Evolutionary conservation across 2,113 vertebrate species (phyloP).

Genomic region (Danionella cerebrum): DNA sequence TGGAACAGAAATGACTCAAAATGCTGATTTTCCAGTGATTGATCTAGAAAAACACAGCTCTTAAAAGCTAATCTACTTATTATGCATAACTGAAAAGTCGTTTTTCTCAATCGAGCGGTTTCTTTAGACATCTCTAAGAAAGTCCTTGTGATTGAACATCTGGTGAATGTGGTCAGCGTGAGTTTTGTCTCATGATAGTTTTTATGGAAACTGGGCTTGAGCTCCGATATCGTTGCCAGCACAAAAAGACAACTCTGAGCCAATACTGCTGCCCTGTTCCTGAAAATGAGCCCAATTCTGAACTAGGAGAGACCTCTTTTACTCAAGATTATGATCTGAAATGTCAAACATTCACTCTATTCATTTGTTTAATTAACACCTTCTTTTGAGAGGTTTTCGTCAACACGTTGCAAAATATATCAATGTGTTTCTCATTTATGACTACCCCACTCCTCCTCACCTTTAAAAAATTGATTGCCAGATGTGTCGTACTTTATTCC

Average conservation of each 20-base stretch:
- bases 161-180: conserved; percentile 3
- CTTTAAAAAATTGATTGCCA: neutral
- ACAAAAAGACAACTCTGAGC: conserved; percentile 9
- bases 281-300: conserved; percentile 5
- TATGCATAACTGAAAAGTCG: neutral
- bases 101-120: neutral
- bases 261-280: conserved; percentile 29
- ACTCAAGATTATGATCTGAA: no score
- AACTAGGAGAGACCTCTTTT: conserved; percentile 19
- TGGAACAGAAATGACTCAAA: no score
- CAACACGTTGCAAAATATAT: neutral
- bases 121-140: neutral
- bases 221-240: neutral
- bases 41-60: no score
- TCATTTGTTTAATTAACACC: no score
- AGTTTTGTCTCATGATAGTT: conserved; percentile 32
- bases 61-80: neutral
- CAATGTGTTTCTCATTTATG: neutral
- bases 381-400: neutral
- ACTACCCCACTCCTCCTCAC: neutral
- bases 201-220: conserved; percentile 27
- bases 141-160: conserved; percentile 4
- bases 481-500: neutral
- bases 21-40: no score
- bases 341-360: no score